Base-by-base conservation (phyloP, 2,888 invertebrate species). In the Leptinotarsa peninsularis region DNA sequence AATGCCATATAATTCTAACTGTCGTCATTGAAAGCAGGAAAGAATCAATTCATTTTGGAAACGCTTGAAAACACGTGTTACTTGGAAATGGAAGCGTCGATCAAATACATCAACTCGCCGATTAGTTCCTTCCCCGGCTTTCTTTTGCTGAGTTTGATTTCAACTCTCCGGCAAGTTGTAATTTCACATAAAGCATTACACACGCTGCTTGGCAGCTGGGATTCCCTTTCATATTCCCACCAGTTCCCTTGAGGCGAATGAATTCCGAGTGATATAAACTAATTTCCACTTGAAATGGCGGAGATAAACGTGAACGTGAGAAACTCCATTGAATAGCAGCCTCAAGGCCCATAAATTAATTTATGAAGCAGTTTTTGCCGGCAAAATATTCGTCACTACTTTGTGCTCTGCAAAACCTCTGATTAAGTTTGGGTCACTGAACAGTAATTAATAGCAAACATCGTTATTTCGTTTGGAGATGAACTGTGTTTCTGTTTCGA, bases 231-330 rank as follows among this genome's bases (percentile, higher is more conserved):
- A 63, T 63, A 43, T 63, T 63, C n/a, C 63, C 63, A 63, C 43
- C 5, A 15, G 15, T 43, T 63, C 33, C 33, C 63, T 13, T 7
- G 63, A n/a, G 43, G 21, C 27, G n/a, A 33, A 63, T 63, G 27
- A 63, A 43, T 63, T 63, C n/a, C 5, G 15, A 63, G 33, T 63
- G 63, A 63, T 33, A 63, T 63, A 63, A 27, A 63, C 15, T 33
- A 63, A 63, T 43, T 63, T 63, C 63, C 63, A 63, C 63, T 33
- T 43, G 63, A 13, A 63, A 63, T 43, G 18, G 17, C 18, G n/a
- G 33, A 43, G 63, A 63, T 63, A 63, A 63, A 63, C 63, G 63
- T 63, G 17, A 63, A 63, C 15, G 27, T 43, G 63, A n/a, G 13
- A n/a, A 63, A n/a, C 63, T 13, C 3, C 43, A 43, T 7, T 63